Base-by-base conservation (phyloP, 2,113 vertebrate genomes). In the Platysteira castanea region DNA sequence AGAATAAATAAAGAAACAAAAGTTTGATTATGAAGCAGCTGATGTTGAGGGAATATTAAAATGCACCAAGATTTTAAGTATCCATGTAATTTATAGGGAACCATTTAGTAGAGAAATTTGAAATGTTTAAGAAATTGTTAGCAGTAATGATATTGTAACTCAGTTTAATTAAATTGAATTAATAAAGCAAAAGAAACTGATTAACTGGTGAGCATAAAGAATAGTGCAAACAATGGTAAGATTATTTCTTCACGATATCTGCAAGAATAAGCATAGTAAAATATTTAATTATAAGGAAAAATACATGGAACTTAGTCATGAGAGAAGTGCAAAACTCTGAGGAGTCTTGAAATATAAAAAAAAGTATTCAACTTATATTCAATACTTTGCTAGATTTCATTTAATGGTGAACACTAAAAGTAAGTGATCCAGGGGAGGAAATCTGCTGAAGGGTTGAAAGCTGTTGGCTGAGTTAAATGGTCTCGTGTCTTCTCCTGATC, bases 121-220 rank as follows among this genome's bases (percentile, higher is more conserved):
- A 94, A 94, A 82, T 79, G 47, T 85, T 94, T 94, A 71, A 65
- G 30, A 44, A 96, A 89, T 33, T 61, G 42, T 96, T 84, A 76
- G 39, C 69, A 94, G 59, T 15, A 87, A 74, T 57, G 56, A 33
- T 80, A 35, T 64, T 71, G 71, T 93, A 95, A 77, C 35, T 47
- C 13, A 71, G 27, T 50, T 93, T 83, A 95, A 90, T 89, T 81
- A 90, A 95, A 49, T 13, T 47, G 69, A 91, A 90, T 95, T 78
- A 84, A 67, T 54, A 95, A 93, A 89, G 53, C 17, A 94, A 90
- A 64, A n/a, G 5, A 85, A 93, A 92, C 81, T 70, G 0, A 79
- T 88, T 80, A 94, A 89, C 26, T 44, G 47, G 6, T 70, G 47
- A 94, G 59, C 78, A 57, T 60, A 82, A 95, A 89, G 41, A 53